phyloP scores from a whole-genome alignment of 37 sponge, comb jelly and placozoan genomes.

The Theonella swinhoei region DNA sequence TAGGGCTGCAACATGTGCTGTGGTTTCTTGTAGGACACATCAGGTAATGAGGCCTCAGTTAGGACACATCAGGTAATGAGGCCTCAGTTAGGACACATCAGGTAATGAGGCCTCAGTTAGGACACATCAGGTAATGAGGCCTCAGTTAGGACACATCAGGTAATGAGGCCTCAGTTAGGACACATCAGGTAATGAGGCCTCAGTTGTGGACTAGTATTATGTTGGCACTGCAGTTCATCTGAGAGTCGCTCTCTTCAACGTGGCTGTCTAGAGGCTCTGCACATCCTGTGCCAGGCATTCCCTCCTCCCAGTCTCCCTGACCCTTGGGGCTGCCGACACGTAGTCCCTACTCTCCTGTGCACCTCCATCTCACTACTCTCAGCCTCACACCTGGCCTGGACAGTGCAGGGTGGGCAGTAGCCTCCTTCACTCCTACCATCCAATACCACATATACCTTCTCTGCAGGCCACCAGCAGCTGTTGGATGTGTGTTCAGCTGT shows the following conservation, averaged over 20 bases:
- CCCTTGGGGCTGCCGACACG: slow-evolving; percentile 47
- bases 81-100: too few relatives aligned
- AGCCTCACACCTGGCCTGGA: slow-evolving; percentile 36
- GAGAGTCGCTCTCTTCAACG: slow-evolving; percentile 20
- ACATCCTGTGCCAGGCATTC: slow-evolving; percentile 29
- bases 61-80: too few relatives aligned
- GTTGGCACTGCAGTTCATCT: background rate
- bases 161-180: too few relatives aligned
- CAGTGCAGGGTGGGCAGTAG: slow-evolving; percentile 24
- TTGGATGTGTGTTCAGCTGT: slow-evolving; percentile 30
- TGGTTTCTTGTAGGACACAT: slow-evolving; percentile 34
- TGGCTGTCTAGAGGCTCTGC: slow-evolving; percentile 66
- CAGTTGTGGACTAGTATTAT: too few relatives aligned
- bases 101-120: too few relatives aligned
- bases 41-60: too few relatives aligned
- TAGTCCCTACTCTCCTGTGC: slow-evolving; percentile 6
- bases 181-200: too few relatives aligned
- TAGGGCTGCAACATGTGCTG: slow-evolving; percentile 45
- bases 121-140: too few relatives aligned
- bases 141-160: too few relatives aligned
- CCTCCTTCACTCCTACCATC: background rate
- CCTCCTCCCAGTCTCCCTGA: slow-evolving; percentile 59
- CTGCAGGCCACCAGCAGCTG: slow-evolving; percentile 49
- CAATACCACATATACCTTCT: background rate
- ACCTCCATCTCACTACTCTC: slow-evolving; percentile 20